phyloP scores from a whole-genome alignment of 2,888 invertebrate species.

The Caenorhabditis sulstoni region DNA sequence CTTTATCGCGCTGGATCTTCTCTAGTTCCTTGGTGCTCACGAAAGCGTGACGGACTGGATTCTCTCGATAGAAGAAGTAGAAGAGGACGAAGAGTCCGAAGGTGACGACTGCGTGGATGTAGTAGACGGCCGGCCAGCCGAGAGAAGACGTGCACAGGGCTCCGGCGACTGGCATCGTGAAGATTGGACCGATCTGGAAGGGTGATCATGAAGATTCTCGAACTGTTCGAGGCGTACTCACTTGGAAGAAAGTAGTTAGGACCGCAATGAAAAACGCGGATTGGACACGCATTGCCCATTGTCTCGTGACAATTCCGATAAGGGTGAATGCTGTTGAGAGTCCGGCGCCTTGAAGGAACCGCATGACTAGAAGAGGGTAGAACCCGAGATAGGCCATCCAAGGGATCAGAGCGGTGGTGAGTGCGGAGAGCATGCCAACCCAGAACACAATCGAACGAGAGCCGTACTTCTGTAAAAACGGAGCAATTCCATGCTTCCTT shows the following conservation, averaged over 20 bases:
- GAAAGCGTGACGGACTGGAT: constrained; percentile 60
- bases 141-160: constrained; percentile 66
- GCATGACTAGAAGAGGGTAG: constrained; percentile 62
- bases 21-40: constrained; percentile 63
- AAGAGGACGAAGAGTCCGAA: constrained; percentile 64
- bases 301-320: constrained; percentile 64
- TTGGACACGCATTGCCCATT: constrained; percentile 68
- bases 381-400: constrained; percentile 63
- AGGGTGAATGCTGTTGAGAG: constrained; percentile 62
- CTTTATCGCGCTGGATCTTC: constrained; percentile 60
- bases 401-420: constrained; percentile 63
- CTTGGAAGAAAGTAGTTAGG: constrained; percentile 66
- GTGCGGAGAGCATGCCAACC: constrained; percentile 63
- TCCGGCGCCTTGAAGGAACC: constrained; percentile 65
- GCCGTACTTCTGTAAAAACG: constrained; percentile 58
- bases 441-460: constrained; percentile 57
- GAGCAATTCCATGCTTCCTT: too few species aligned
- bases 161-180: constrained; percentile 70
- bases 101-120: constrained; percentile 67
- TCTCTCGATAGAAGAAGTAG: constrained; percentile 67
- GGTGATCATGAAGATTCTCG: too few species aligned
- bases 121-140: constrained; percentile 70
- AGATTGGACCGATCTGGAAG: constrained; percentile 67
- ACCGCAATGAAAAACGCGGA: constrained; percentile 66
- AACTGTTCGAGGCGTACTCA: too few species aligned